These are phyloP conservation scores for Oreochromis niloticus DNA, from an alignment of 2,113 vertebrate genomes.

Conservation along the genomic window DNA sequence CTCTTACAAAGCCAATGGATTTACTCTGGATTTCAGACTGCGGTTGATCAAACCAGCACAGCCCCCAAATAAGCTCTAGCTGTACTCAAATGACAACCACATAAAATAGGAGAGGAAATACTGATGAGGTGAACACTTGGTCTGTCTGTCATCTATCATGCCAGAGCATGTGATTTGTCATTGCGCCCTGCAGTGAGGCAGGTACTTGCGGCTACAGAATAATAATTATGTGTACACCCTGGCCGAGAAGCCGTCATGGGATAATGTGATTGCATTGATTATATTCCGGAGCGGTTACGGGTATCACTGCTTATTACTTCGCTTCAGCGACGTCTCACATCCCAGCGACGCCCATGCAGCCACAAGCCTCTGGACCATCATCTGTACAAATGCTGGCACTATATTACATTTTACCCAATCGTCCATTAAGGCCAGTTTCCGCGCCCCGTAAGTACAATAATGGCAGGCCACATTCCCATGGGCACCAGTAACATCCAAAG, in stretches of 20 bases:
- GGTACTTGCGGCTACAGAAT: constrained; percentile 31
- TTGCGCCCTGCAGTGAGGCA: constrained; percentile 35
- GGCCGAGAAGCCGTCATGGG: neutral
- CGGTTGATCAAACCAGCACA: constrained; percentile 5
- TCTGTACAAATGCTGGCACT: neutral
- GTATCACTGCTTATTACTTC: constrained; percentile 23
- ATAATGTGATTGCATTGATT: constrained; percentile 41
- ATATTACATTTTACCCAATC: neutral
- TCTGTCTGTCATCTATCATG: constrained; percentile 42
- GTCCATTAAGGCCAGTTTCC: constrained; percentile 23
- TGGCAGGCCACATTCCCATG: constrained; percentile 66
- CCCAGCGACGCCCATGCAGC: constrained; percentile 63
- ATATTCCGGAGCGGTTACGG: neutral
- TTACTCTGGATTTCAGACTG: constrained; percentile 30
- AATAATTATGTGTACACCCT: constrained; percentile 22
- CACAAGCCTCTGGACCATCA: constrained; percentile 30
- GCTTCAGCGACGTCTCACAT: constrained; percentile 18
- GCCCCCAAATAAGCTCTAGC: neutral
- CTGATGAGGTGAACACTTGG: constrained; percentile 11
- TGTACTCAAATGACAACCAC: constrained; percentile 23
- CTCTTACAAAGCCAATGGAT: constrained; percentile 2
- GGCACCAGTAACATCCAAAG: constrained; percentile 54
- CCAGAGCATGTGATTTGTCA: constrained; percentile 17
- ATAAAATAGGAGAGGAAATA: neutral
- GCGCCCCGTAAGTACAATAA: constrained; percentile 16